These are phyloP conservation scores for Pocillopora verrucosa DNA, from an alignment of 64 coral and sea anemone species.

Conservation along the genomic window DNA sequence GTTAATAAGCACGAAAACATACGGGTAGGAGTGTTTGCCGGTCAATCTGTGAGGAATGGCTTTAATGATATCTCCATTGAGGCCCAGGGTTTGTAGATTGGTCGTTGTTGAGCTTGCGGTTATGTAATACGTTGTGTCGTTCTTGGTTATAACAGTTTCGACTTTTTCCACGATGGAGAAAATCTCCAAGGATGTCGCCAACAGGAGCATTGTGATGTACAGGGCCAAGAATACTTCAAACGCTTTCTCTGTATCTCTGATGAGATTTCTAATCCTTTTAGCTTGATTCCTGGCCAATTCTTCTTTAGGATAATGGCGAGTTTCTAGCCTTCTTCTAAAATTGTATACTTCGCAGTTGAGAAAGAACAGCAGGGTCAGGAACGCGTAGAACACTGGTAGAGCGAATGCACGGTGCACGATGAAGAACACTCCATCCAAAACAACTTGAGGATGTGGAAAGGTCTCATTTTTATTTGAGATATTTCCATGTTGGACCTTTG, in stretches of 20 bases:
- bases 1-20: neutral
- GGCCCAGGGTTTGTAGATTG: neutral
- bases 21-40: neutral
- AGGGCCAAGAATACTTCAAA: conserved; percentile 31
- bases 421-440: neutral
- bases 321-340: neutral
- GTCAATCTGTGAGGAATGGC: conserved; percentile 3
- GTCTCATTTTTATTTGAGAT: neutral
- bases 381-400: conserved; percentile 33
- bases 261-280: neutral
- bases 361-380: conserved; percentile 23
- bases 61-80: neutral
- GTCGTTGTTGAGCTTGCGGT: neutral
- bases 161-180: conserved; percentile 50
- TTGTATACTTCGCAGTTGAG: conserved; percentile 27
- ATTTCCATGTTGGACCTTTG: neutral
- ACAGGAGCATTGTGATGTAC: conserved; percentile 19
- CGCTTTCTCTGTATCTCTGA: conserved; percentile 25
- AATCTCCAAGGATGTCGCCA: conserved; percentile 23
- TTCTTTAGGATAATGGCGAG: neutral
- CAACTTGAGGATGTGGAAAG: conserved; percentile 25
- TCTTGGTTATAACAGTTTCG: conserved; percentile 18
- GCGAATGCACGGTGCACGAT: neutral
- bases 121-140: conserved; percentile 9
- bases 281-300: neutral